Conservation (phyloP, 2,797 vertebrate genomes). For the Onychomys torridus region DNA sequence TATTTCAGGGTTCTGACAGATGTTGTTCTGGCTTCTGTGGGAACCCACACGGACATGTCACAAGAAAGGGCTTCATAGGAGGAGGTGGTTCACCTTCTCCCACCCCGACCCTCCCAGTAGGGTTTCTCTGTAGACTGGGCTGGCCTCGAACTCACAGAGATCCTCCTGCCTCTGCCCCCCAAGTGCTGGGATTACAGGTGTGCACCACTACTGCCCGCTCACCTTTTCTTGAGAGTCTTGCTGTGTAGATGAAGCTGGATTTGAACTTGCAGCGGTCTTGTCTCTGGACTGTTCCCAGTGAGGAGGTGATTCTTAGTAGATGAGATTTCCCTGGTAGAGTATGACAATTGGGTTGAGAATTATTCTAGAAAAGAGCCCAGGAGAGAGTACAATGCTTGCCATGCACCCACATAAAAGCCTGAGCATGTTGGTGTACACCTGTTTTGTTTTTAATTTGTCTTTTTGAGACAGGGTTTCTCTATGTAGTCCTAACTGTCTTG, state of each 20-base stretch:
- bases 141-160: no score
- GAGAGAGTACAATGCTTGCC: neutral
- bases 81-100: neutral
- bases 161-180: no score
- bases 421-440: no score
- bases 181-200: no score
- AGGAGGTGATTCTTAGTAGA: constrained; percentile 9
- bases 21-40: neutral
- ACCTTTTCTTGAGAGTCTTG: neutral
- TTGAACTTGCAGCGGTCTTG: neutral
- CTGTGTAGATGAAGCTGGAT: neutral
- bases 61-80: constrained; percentile 8
- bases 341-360: constrained; percentile 27
- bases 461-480: neutral
- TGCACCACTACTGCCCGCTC: no score
- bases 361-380: neutral
- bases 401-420: neutral
- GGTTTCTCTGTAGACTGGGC: no score
- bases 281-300: neutral
- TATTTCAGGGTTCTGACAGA: neutral
- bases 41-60: neutral
- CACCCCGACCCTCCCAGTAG: no score
- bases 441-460: neutral
- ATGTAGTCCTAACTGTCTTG: no score
- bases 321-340: constrained; percentile 28